Evolutionary conservation across 2,113 vertebrate genomes (phyloP).

Genomic region (Thomomys bottae): DNA sequence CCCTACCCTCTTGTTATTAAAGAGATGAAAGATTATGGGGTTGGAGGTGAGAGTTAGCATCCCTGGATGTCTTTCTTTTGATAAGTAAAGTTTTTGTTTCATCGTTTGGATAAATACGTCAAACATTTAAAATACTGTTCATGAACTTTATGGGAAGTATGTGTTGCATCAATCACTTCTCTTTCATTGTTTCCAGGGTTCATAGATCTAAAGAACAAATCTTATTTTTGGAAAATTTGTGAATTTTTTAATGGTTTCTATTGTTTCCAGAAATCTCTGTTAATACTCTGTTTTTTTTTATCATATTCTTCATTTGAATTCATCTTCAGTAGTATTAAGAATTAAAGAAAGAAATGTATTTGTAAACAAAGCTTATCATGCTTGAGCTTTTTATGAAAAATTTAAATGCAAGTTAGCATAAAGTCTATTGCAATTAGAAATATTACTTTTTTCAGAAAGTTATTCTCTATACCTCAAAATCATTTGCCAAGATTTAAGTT

Average conservation of each 20-base stretch:
- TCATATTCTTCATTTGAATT: background rate
- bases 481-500: background rate
- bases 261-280: background rate
- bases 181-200: background rate
- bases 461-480: background rate
- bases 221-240: background rate
- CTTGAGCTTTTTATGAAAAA: constrained; percentile 30
- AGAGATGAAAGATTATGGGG: too few relatives aligned
- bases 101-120: constrained; percentile 12
- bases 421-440: too few relatives aligned
- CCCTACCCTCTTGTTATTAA: too few relatives aligned
- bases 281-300: background rate
- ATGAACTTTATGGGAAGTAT: background rate
- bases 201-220: constrained; percentile 1
- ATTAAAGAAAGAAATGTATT: constrained; percentile 17
- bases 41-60: too few relatives aligned
- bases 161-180: background rate
- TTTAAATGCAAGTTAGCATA: constrained; percentile 15
- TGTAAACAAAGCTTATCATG: background rate
- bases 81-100: background rate
- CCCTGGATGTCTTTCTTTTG: too few relatives aligned
- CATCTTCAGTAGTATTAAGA: background rate
- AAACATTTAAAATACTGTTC: background rate
- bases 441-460: too few relatives aligned
- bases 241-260: constrained; percentile 13